A percentile compares a stretch with the other conserved stretches of the same genome.
Evolutionary conservation across 2,113 vertebrate species (phyloP).

Genomic region (Agapornis roseicollis): DNA sequence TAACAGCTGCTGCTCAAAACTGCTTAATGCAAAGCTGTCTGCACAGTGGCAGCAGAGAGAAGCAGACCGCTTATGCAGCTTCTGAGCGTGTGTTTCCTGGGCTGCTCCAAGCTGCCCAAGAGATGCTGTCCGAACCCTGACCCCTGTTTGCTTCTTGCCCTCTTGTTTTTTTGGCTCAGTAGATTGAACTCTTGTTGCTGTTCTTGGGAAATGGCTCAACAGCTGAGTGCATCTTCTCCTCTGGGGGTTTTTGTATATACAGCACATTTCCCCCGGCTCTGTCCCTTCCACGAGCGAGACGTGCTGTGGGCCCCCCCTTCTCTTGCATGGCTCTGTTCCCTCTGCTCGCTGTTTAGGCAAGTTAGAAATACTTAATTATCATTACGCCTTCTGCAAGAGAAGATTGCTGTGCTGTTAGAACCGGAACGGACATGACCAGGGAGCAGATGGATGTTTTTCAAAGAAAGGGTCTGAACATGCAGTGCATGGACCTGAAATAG

Average conservation of each 20-base stretch:
- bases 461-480: neutral
- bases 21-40: neutral
- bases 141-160: no score
- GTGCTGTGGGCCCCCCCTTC: neutral
- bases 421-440: neutral
- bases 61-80: neutral
- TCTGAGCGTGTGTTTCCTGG: accelerated
- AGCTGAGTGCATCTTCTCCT: neutral
- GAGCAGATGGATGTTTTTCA: neutral
- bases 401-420: neutral
- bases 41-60: neutral
- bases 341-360: neutral
- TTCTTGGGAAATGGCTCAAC: neutral
- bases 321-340: neutral
- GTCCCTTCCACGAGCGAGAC: accelerated
- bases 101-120: neutral
- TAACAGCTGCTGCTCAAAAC: neutral
- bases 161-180: neutral
- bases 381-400: neutral
- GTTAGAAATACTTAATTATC: neutral
- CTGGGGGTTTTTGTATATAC: neutral
- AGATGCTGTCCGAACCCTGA: neutral
- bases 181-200: accelerated
- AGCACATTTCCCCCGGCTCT: neutral
- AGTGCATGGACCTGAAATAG: neutral